These are phyloP conservation scores for Centruroides sculpturatus DNA, from an alignment of 1,140 invertebrate species.

Conservation along the genomic window DNA sequence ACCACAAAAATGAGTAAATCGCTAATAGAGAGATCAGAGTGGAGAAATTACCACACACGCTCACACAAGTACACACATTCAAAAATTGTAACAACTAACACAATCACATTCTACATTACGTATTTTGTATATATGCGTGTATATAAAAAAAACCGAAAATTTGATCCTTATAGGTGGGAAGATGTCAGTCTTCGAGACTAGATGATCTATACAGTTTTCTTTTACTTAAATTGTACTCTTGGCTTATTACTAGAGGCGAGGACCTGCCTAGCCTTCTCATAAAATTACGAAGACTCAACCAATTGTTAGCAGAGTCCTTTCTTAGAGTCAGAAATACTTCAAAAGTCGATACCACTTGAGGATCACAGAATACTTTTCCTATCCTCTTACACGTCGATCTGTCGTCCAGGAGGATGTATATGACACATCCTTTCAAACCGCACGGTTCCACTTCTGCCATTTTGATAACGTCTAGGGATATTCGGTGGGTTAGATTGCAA, in stretches of 20 bases:
- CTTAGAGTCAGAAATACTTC: slow-evolving; percentile 71
- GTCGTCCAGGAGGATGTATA: slow-evolving; percentile 25
- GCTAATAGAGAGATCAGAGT: too few species aligned
- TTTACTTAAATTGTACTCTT: slow-evolving; percentile 64
- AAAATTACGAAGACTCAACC: slow-evolving; percentile 54
- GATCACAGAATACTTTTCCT: slow-evolving; percentile 58
- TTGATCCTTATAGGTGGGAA: too few species aligned
- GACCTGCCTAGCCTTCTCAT: slow-evolving; percentile 58
- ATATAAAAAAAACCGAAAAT: too few species aligned
- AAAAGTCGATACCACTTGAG: slow-evolving; percentile 65
- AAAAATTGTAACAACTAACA: too few species aligned
- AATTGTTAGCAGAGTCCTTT: slow-evolving; percentile 49
- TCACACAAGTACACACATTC: too few species aligned
- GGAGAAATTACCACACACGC: too few species aligned
- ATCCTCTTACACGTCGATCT: slow-evolving; percentile 32
- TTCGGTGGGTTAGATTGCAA: slow-evolving; percentile 52
- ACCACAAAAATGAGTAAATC: too few species aligned
- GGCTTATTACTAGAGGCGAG: slow-evolving; percentile 67
- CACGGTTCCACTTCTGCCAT: slow-evolving; percentile 72
- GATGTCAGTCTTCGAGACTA: too few species aligned
- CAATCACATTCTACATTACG: too few species aligned
- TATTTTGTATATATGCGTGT: too few species aligned
- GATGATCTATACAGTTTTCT: slow-evolving; percentile 63
- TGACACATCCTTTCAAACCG: slow-evolving; percentile 42
- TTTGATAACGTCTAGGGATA: slow-evolving; percentile 54